phyloP scores from a whole-genome alignment of 1,140 invertebrate species.

The Eurosta solidaginis region DNA sequence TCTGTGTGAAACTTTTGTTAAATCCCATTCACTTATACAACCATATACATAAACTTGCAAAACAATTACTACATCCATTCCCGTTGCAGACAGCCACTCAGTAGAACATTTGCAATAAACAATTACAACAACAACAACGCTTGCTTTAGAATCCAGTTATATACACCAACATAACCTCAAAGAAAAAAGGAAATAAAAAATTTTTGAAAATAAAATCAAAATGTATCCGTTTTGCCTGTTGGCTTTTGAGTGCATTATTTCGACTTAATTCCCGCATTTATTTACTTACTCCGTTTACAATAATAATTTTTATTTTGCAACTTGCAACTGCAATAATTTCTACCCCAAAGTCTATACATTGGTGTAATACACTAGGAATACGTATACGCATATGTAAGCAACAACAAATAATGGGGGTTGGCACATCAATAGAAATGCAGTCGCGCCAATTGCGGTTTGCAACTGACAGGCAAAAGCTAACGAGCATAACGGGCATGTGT shows the following conservation, averaged over 20 bases:
- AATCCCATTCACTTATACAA: too few species aligned
- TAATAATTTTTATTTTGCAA: constrained; percentile 30
- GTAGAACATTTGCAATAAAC: constrained; percentile 2
- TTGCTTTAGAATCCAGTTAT: background rate
- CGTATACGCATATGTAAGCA: too few species aligned
- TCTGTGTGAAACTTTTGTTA: too few species aligned
- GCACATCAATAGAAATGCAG: background rate
- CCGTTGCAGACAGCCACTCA: background rate
- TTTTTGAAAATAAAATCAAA: constrained; percentile 17
- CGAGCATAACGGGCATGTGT: background rate
- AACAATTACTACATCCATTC: background rate
- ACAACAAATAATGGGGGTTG: too few species aligned
- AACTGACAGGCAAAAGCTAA: constrained; percentile 24
- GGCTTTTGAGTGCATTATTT: constrained; percentile 20
- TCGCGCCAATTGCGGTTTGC: constrained; percentile 23
- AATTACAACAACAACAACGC: constrained; percentile 13
- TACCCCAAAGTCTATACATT: background rate
- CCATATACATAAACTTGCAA: background rate
- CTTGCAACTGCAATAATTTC: constrained; percentile 25
- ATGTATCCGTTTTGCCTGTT: background rate
- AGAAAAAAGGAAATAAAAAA: background rate
- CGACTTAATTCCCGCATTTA: constrained; percentile 27
- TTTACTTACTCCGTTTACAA: constrained; percentile 22
- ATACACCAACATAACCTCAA: background rate
- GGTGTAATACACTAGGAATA: background rate